phyloP scores from a whole-genome alignment of 2,113 vertebrate species.

The Propithecus coquereli region DNA sequence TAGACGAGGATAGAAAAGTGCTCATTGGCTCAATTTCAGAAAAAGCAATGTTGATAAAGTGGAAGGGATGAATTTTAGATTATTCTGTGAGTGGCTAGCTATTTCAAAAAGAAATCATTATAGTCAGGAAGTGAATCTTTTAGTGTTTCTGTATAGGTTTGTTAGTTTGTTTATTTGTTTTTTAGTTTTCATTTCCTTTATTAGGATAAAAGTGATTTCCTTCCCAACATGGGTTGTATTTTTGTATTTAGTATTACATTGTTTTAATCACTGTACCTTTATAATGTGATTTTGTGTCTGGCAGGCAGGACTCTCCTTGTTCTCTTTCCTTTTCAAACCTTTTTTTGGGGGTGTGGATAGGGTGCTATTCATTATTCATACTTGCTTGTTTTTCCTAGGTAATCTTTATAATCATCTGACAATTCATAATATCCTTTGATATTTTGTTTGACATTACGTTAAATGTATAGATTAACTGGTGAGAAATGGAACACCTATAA shows the following conservation, averaged over 20 bases:
- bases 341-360: neutral
- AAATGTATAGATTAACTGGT: neutral
- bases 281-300: neutral
- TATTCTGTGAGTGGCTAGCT: neutral
- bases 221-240: neutral
- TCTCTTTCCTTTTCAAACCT: neutral
- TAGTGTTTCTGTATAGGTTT: neutral
- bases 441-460: neutral
- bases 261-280: neutral
- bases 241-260: neutral
- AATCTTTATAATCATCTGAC: neutral
- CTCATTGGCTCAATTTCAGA: neutral
- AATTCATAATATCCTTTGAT: neutral
- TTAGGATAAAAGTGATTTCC: neutral
- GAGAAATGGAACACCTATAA: neutral
- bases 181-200: neutral
- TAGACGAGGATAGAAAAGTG: neutral
- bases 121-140: neutral
- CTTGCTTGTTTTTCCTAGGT: neutral
- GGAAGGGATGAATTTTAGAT: neutral
- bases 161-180: too few species aligned
- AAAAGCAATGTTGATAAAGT: neutral
- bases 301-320: neutral
- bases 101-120: neutral
- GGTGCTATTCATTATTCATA: neutral